Evolutionary conservation across 2,797 vertebrate species (phyloP).

Genomic region (Okamejei kenojei): DNA sequence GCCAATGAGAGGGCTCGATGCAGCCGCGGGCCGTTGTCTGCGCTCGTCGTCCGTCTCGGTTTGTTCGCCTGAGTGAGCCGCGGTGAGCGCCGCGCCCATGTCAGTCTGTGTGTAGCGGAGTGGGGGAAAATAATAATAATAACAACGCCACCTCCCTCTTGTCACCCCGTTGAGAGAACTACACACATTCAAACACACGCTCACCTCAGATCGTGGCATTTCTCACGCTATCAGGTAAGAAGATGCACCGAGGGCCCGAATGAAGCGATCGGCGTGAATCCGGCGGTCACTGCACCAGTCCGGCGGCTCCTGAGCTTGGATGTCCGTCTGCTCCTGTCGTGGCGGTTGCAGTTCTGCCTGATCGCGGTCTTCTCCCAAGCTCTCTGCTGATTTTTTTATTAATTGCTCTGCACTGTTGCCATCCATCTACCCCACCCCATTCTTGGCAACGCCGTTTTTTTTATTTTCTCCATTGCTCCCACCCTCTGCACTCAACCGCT

Average conservation of each 20-base stretch:
- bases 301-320: background rate
- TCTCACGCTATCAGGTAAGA: background rate
- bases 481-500: background rate
- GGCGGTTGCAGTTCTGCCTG: background rate
- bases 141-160: too few species aligned
- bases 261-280: background rate
- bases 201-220: background rate
- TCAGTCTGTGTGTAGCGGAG: background rate
- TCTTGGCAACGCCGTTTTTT: background rate
- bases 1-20: background rate
- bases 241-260: background rate
- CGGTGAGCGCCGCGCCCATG: background rate
- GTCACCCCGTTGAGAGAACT: too few species aligned
- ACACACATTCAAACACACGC: too few species aligned
- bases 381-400: background rate
- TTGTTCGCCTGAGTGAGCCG: background rate
- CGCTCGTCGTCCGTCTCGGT: background rate
- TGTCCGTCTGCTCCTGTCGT: background rate
- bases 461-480: background rate
- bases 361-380: background rate
- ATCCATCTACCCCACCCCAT: background rate
- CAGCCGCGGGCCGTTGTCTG: background rate
- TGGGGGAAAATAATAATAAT: background rate
- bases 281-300: background rate
- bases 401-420: background rate